Evolutionary conservation across 2,797 vertebrate genomes (phyloP), one percentile per base, ranked within the genome.

Genomic region (Anabas testudineus): DNA sequence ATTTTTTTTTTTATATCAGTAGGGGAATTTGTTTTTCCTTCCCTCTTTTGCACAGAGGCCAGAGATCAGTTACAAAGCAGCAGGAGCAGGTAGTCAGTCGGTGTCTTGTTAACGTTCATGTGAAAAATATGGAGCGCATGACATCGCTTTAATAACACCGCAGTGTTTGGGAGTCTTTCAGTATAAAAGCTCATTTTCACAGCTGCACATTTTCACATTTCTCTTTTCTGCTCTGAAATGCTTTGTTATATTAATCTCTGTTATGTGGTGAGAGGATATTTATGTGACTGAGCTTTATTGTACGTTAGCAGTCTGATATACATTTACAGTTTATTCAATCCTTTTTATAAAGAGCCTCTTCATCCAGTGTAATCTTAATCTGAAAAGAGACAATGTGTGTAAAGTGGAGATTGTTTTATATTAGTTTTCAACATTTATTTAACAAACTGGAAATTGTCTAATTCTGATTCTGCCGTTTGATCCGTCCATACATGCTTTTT

Each of bases 361-460:
- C 24, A 65, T 60, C 18, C 10, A 49, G 41, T 51, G 34, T 45
- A 8, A 55, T 66, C 4, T 80, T 61, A 53, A 56, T 48, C 15
- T 41, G 10, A 72, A 71, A 22, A 63, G 57, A 43, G 28, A 7
- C 21, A 41, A 43, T 39, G 19, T 64, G 32, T 61, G n/a, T 57
- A 63, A 82, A 78, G 78, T 48, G 12, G 4, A 64, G 47, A 16
- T 56, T 65, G 13, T 18, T n/a, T 37, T 37, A 3, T 37, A 10
- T 37, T 7, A 37, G 9, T 37, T 72, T 83, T 43, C 76, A 83
- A 78, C 75, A 75, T 86, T 72, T 61, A 80, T 80, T 7, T 10
- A 48, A 55, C 10, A 15, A 57, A 49, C 54, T 69, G 24, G 64
- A 76, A 71, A 71, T 32, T 41, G 24, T 71, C 19, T 34, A 30